These are phyloP conservation scores for Poeciliopsis prolifica DNA, from an alignment of 2,113 vertebrate species.

Conservation along the genomic window DNA sequence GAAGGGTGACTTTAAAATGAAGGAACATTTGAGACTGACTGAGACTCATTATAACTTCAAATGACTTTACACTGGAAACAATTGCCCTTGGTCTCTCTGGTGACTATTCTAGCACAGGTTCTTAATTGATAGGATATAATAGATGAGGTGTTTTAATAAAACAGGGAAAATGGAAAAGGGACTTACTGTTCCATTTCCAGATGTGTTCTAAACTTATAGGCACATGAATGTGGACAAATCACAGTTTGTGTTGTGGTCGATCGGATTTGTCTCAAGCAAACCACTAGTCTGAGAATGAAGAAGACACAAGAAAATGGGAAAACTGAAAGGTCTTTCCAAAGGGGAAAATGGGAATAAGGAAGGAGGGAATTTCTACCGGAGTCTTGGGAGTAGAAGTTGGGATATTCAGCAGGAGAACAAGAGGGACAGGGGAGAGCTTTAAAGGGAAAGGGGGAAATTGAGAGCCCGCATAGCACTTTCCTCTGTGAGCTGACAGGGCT, in stretches of 20 bases:
- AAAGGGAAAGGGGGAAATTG: constrained; percentile 54
- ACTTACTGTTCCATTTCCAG: constrained; percentile 16
- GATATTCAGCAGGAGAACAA: constrained; percentile 23
- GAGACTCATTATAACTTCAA: constrained; percentile 58
- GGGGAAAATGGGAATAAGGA: not conserved
- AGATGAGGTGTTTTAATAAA: constrained; percentile 73
- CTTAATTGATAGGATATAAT: constrained; percentile 68
- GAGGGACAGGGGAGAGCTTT: constrained; percentile 37
- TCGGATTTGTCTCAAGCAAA: constrained; percentile 1
- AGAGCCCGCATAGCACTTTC: constrained; percentile 75
- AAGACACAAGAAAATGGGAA: constrained; percentile 39
- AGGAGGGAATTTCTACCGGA: constrained; percentile 38
- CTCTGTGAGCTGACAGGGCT: constrained; percentile 80
- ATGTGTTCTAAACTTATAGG: constrained; percentile 29
- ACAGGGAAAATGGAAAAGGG: constrained; percentile 50
- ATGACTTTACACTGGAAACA: constrained; percentile 69
- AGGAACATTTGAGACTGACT: constrained; percentile 37
- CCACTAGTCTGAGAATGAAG: not conserved
- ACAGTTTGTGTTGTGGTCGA: no score
- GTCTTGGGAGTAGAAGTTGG: constrained; percentile 17
- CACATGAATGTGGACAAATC: not conserved
- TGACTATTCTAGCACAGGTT: constrained; percentile 41
- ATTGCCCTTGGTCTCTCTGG: constrained; percentile 53
- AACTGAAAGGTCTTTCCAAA: constrained; percentile 15
- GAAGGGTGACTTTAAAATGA: constrained; percentile 41